A percentile compares a stretch with the other conserved stretches of the same genome.
Conservation (phyloP, 2,113 vertebrate species). For the Symphodus melops region DNA sequence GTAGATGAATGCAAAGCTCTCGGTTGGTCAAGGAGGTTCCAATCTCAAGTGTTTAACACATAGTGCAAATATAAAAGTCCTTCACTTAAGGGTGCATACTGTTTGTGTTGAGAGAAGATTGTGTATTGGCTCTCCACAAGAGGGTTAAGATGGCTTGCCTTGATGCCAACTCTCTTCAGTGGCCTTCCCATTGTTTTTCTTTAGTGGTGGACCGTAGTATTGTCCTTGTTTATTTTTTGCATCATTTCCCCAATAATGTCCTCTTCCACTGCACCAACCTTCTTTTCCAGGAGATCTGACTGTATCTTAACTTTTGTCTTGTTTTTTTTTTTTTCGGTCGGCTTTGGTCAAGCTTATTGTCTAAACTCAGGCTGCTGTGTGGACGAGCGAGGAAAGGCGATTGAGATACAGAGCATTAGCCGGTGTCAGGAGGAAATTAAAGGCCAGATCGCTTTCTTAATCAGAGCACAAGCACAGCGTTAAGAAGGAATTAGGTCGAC, state of each 20-base stretch:
- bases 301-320: too few relatives aligned
- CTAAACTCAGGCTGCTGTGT: conserved; percentile 27
- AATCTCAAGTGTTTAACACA: not conserved
- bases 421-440: conserved; percentile 94
- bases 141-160: too few relatives aligned
- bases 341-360: conserved; percentile 29
- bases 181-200: too few relatives aligned
- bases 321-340: conserved; percentile 2
- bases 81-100: too few relatives aligned
- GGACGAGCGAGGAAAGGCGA: conserved; percentile 70
- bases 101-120: too few relatives aligned
- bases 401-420: conserved; percentile 94
- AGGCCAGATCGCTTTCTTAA: conserved; percentile 96
- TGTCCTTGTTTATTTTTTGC: not conserved
- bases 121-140: too few relatives aligned
- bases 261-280: too few relatives aligned
- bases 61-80: not conserved
- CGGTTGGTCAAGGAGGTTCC: not conserved
- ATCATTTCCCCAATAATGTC: not conserved
- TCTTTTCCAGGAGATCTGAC: too few relatives aligned
- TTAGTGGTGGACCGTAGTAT: too few relatives aligned
- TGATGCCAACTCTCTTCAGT: too few relatives aligned
- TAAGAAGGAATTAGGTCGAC: conserved; percentile 95
- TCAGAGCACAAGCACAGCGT: conserved; percentile 95
- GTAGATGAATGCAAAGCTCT: not conserved